phyloP scores from a whole-genome alignment of 2,113 vertebrate genomes.

The Rhabdomys dilectus region DNA sequence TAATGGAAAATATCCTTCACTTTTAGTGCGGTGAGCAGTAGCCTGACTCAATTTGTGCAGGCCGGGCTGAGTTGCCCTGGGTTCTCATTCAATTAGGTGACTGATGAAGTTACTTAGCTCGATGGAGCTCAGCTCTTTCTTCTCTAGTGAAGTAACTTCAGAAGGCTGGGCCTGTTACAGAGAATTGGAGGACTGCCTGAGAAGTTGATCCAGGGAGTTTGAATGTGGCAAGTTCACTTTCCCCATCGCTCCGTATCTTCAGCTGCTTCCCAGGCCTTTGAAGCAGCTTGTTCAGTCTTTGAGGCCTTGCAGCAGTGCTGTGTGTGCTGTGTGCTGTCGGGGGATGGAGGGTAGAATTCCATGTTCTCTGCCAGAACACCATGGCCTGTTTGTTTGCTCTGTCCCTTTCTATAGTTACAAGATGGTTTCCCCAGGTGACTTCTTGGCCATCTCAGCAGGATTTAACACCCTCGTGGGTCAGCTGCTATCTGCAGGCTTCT shows the following conservation, averaged over 20 bases:
- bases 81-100: constrained; percentile 81
- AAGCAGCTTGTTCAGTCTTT: background rate
- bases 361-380: background rate
- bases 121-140: constrained; percentile 54
- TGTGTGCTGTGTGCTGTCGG: background rate
- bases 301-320: background rate
- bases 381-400: background rate
- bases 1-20: constrained; percentile 83
- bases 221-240: background rate
- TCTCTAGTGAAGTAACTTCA: background rate
- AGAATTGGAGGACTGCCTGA: background rate
- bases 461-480: background rate
- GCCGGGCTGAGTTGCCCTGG: constrained; percentile 75
- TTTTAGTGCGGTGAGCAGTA: constrained; percentile 70
- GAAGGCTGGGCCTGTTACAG: background rate
- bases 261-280: background rate
- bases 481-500: background rate
- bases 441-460: constrained; percentile 34
- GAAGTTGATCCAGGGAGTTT: background rate
- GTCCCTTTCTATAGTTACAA: background rate
- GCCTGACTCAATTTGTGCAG: constrained; percentile 79
- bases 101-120: constrained; percentile 76
- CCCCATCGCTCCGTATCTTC: background rate
- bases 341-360: background rate
- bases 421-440: background rate